Percentiles rank a stretch among this genome's conserved stretches.
Evolutionary conservation across 2,797 vertebrate genomes (phyloP).

Genomic region (Intellagama lesueurii): DNA sequence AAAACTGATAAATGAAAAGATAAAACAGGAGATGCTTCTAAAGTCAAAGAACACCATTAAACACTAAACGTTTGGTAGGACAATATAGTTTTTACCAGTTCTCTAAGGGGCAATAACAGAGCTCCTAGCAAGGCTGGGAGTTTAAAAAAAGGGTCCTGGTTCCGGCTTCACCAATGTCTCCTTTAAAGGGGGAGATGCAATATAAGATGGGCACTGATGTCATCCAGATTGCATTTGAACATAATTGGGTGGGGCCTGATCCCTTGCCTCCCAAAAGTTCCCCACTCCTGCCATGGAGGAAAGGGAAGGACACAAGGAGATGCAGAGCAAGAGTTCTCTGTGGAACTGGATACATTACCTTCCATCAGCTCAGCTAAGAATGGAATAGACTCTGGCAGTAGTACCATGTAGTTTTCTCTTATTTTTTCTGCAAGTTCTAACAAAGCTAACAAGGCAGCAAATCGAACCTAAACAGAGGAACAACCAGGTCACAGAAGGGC

Average conservation of each 20-base stretch:
- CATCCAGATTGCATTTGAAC: too few relatives aligned
- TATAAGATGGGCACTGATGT: too few relatives aligned
- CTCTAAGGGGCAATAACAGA: not conserved
- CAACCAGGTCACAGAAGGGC: not conserved
- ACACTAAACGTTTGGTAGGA: not conserved
- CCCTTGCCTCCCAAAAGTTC: not conserved
- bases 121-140: not conserved
- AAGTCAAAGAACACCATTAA: not conserved
- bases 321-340: not conserved
- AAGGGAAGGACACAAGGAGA: not conserved
- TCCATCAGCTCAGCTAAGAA: slow-evolving; percentile 98
- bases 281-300: not conserved
- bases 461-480: slow-evolving; percentile 84
- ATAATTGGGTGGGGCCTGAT: not conserved
- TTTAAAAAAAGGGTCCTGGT: too few relatives aligned
- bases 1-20: not conserved
- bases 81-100: not conserved
- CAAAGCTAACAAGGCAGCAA: slow-evolving; percentile 89
- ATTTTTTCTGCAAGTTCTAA: slow-evolving; percentile 89
- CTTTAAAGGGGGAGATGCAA: too few relatives aligned
- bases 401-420: slow-evolving; percentile 91
- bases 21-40: not conserved
- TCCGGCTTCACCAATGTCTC: too few relatives aligned
- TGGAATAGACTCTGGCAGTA: slow-evolving; percentile 94
- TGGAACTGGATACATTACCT: slow-evolving; percentile 80